Evolutionary conservation across 2,888 invertebrate genomes (phyloP), one percentile per base, ranked within the genome.

Genomic region (Lysandra coridon): DNA sequence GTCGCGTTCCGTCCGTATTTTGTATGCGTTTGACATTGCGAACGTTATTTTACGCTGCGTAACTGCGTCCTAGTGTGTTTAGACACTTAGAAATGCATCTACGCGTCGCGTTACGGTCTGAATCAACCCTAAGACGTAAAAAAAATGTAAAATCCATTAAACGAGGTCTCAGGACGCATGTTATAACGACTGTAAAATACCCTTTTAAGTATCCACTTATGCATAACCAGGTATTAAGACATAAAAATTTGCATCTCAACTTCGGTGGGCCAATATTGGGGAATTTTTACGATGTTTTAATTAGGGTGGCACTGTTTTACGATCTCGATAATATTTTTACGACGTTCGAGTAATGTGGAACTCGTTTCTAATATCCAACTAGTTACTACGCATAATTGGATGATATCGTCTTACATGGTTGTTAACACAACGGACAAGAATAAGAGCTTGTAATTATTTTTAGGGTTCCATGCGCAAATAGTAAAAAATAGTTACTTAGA

Each of bases 311-410:
- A 75, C 44, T 30, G 75, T 75, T 44, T 75, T 75, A 75, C 44
- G 75, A n/a, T 30, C 12, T 12, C 75, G 14, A 75, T 75, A 75
- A 49, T 75, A 49, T 44, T 75, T 75, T 75, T 23, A 75, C 44
- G 75, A 49, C 49, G 57, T 53, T 76, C 76, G 57, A 23, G n/a
- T 73, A 73, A 78, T 37, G 30, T 73, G 23, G 40, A 73, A 78
- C 73, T 73, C 49, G 73, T 57, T 73, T 53, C 76, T 37, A 53
- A 53, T 49, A 53, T 73, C 78, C 57, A 73, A 69, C 69, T 69
- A 69, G 49, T 49, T 49, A 49, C 49, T 49, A 2, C 10, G 17
- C 53, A 30, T 53, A 49, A 53, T 49, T 57, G 53, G 53, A 53
- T 57, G 53, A 53, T 76, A 53, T 76, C 57, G 57, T 33, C 30